Conservation (phyloP, 2,797 vertebrate species). For the Typhlichthys eigenmanni region DNA sequence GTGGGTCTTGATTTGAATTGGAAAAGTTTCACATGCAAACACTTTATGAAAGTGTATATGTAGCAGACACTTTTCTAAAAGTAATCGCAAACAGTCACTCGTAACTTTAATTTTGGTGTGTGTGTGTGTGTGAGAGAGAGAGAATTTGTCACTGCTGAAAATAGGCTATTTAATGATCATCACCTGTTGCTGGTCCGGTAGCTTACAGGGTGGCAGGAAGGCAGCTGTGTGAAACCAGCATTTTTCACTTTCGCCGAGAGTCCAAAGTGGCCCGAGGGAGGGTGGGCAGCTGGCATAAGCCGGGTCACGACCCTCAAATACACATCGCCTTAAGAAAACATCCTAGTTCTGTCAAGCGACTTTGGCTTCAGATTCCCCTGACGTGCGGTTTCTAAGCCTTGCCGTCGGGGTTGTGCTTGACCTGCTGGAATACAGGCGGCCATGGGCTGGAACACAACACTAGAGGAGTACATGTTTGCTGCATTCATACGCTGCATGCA, state of each 20-base stretch:
- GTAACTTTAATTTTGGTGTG: conserved; percentile 47
- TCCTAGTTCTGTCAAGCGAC: conserved; percentile 44
- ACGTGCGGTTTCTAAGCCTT: conserved; percentile 38
- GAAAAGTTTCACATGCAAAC: too few relatives aligned
- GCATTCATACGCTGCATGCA: conserved; percentile 11
- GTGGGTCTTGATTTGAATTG: conserved; percentile 22
- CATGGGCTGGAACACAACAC: neutral
- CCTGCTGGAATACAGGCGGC: conserved; percentile 9
- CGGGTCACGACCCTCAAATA: conserved; percentile 56
- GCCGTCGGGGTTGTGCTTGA: conserved; percentile 19
- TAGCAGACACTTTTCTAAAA: conserved; percentile 13
- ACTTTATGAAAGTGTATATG: too few relatives aligned
- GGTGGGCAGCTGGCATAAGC: conserved; percentile 69
- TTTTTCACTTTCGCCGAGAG: conserved; percentile 50
- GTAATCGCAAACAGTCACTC: conserved; percentile 46
- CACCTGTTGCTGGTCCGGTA: conserved; percentile 76
- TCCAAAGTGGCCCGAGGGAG: conserved; percentile 63
- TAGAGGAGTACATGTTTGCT: neutral
- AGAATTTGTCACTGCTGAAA: conserved; percentile 27
- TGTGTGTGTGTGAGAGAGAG: conserved; percentile 16
- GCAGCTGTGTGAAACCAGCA: conserved; percentile 68
- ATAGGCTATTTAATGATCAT: conserved; percentile 63
- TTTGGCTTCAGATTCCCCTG: conserved; percentile 41
- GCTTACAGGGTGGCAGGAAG: conserved; percentile 51
- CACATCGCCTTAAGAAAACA: conserved; percentile 56